Evolutionary conservation across 2,888 invertebrate species (phyloP), one percentile per base, ranked within the genome.

Genomic region (Elegia similella): DNA sequence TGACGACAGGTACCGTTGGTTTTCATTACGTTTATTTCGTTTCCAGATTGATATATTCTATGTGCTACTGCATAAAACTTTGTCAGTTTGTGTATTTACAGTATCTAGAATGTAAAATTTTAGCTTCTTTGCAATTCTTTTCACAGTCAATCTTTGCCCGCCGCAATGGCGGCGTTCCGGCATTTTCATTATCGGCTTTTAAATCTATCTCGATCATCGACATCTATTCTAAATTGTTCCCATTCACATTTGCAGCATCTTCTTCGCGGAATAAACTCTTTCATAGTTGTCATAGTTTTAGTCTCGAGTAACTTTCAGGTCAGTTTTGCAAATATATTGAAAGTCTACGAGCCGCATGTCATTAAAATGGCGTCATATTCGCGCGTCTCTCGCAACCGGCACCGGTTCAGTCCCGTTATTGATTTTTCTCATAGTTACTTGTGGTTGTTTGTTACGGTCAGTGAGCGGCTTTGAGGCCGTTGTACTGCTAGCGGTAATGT

Each of bases 1-100:
- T 92, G 96, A 96, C 88, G 96, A 95, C 93, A 95, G 95, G 95
- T 95, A 94, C 61, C 63, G 65, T 73, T 73, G 61, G 66, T 66
- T 76, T 70, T 62, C 52, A 55, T 71, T 65, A 61, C 58, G 53
- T 42, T 55, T 56, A 59, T 17, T 48, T 59, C 17, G 12, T 54
- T 61, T 44, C 47, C 13, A 42, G 23, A 43, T 43, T 6, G 0
- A 17, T 34, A 8, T 32, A 48, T 48, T 15, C 6, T 50, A 38
- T 17, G 8, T 50, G 50, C 34, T 42, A 15, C 42, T 29, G 29
- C 42, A 8, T 29, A 48, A 42, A 29, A 58, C 57, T 57, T 29
- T 52, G 17, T 62, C 43, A 48, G 56, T 53, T 62, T 17, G 23
- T 61, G 58, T 47, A 42, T 59, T 56, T 60, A 17, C 15, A 34